phyloP scores from a whole-genome alignment of 2,888 invertebrate species.

The Drosophila niveifrons region DNA sequence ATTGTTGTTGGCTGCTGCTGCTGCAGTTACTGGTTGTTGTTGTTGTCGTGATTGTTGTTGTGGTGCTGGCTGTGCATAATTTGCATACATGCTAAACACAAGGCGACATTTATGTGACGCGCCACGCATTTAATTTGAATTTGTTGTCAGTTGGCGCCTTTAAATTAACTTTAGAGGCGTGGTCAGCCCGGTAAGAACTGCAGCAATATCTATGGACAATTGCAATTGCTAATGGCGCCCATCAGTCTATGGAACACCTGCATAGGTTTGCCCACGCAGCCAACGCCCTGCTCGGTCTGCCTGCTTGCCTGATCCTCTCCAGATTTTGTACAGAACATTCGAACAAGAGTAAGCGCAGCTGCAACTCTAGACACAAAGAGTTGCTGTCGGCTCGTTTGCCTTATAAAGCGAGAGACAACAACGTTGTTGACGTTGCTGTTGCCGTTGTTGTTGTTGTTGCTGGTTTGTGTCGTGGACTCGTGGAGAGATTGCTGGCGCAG shows the following conservation, averaged over 20 bases:
- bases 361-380: conserved; percentile 32
- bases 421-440: conserved; percentile 45
- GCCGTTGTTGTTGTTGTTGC: too few relatives aligned
- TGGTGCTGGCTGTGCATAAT: conserved; percentile 59
- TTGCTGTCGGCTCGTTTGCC: conserved; percentile 70
- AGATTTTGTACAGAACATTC: conserved; percentile 48
- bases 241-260: conserved; percentile 78
- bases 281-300: background rate
- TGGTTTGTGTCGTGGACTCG: conserved; percentile 21
- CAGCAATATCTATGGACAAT: conserved; percentile 32
- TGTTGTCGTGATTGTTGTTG: conserved; percentile 37
- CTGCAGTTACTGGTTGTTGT: conserved; percentile 30
- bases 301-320: conserved; percentile 30
- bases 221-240: conserved; percentile 66
- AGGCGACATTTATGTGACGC: conserved; percentile 63
- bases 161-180: conserved; percentile 48
- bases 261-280: conserved; percentile 63
- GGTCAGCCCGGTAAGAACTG: conserved; percentile 14
- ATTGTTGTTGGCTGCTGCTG: conserved; percentile 43
- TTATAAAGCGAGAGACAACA: conserved; percentile 60
- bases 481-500: conserved; percentile 66
- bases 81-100: conserved; percentile 67
- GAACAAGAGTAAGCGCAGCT: conserved; percentile 55
- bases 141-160: conserved; percentile 65
- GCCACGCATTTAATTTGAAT: conserved; percentile 65